Evolutionary conservation across 2,113 vertebrate genomes (phyloP).

Genomic region (Catharus bicknelli): DNA sequence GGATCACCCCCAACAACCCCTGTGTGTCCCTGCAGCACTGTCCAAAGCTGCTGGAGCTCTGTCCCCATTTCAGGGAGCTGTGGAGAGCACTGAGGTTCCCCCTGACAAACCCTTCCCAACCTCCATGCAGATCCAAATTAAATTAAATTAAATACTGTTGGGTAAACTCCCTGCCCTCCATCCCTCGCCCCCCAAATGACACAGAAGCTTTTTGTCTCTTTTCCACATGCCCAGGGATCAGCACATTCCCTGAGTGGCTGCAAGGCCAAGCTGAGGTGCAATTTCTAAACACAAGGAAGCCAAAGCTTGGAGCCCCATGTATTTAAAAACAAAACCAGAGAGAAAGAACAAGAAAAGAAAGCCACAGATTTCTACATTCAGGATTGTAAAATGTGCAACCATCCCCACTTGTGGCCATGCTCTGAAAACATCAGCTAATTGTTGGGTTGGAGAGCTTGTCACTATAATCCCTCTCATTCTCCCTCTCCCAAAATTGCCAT

Average conservation of each 20-base stretch:
- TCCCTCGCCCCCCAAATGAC: neutral
- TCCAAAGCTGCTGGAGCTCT: neutral
- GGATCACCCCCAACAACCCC: neutral
- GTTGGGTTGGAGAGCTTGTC: slow-evolving; percentile 53
- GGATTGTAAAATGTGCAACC: slow-evolving; percentile 29
- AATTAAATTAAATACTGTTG: neutral
- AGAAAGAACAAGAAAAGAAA: slow-evolving; percentile 53
- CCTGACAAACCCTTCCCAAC: neutral
- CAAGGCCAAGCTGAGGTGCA: neutral
- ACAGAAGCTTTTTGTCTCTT: neutral
- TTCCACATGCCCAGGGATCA: neutral
- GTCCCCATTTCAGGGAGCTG: neutral
- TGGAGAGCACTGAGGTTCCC: neutral
- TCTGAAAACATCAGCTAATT: slow-evolving; percentile 55
- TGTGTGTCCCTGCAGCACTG: accelerated
- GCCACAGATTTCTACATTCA: slow-evolving; percentile 51
- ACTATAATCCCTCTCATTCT: slow-evolving; percentile 47
- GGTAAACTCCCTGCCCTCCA: neutral
- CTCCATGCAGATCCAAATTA: neutral
- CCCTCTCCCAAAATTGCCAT: slow-evolving; percentile 3
- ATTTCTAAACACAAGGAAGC: neutral
- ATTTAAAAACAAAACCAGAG: slow-evolving; percentile 43
- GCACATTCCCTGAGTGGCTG: slow-evolving; percentile 30
- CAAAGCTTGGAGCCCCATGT: neutral
- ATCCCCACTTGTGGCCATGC: neutral